phyloP scores from a whole-genome alignment of 2,888 invertebrate genomes.

The Drosophila conformis region DNA sequence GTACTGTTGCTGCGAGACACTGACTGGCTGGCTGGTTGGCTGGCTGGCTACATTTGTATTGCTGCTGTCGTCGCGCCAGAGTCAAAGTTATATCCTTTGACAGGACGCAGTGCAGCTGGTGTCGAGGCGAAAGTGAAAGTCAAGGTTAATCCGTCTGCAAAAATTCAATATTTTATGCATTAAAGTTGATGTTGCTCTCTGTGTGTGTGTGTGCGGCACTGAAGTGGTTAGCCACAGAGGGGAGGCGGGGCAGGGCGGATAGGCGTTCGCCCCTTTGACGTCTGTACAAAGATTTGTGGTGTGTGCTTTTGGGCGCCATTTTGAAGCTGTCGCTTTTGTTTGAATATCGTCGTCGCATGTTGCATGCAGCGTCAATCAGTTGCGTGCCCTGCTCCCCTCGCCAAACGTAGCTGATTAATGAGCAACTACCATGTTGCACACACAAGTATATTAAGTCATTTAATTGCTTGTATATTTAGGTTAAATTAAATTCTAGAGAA shows the following conservation, averaged over 20 bases:
- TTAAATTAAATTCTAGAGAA: background rate
- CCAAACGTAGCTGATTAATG: conserved; percentile 50
- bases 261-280: conserved; percentile 1
- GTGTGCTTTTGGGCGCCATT: conserved; percentile 79
- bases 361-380: conserved; percentile 49
- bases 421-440: conserved; percentile 20
- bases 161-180: conserved; percentile 83
- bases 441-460: conserved; percentile 20
- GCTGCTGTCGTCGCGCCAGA: conserved; percentile 72
- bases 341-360: conserved; percentile 39
- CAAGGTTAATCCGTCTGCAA: conserved; percentile 85
- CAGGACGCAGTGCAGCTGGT: conserved; percentile 74
- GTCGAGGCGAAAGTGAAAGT: conserved; percentile 83
- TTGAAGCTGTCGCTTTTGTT: conserved; percentile 50
- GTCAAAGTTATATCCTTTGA: conserved; percentile 83
- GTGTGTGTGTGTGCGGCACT: background rate
- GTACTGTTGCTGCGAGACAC: conserved; percentile 31
- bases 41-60: conserved; percentile 73
- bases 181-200: conserved; percentile 75
- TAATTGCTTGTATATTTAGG: conserved; percentile 21
- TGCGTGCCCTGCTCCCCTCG: conserved; percentile 40
- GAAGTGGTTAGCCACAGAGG: background rate
- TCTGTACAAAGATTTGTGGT: conserved; percentile 62
- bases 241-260: background rate
- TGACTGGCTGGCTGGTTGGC: conserved; percentile 8